phyloP scores from a whole-genome alignment of 1,140 invertebrate genomes.

The Hyposmocoma kahamanoa region DNA sequence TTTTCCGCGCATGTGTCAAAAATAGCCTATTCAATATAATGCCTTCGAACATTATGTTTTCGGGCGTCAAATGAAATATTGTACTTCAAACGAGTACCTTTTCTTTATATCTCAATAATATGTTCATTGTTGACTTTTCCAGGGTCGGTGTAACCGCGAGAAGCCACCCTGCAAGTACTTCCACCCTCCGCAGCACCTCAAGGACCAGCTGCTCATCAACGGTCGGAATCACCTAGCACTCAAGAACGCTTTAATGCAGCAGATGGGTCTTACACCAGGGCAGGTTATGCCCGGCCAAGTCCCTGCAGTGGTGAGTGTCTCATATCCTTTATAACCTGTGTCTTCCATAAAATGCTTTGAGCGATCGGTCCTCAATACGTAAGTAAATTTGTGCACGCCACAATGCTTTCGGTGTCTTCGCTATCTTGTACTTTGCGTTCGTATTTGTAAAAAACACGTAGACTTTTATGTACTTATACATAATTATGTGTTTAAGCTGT shows the following conservation, averaged over 20 bases:
- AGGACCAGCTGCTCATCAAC: constrained; percentile 99
- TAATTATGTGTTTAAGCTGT: constrained; percentile 51
- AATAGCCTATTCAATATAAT: constrained; percentile 2
- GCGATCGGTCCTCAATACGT: constrained; percentile 56
- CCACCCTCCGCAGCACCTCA: constrained; percentile 99
- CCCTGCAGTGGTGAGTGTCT: constrained; percentile 88
- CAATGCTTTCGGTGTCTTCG: constrained; percentile 63
- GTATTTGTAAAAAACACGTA: constrained; percentile 52
- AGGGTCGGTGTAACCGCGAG: constrained; percentile 99
- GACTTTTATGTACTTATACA: constrained; percentile 28
- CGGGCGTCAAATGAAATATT: background rate
- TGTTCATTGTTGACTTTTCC: constrained; percentile 56
- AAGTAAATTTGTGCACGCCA: constrained; percentile 53
- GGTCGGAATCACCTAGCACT: constrained; percentile 98
- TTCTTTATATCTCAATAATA: background rate
- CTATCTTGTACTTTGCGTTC: constrained; percentile 44
- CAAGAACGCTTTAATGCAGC: constrained; percentile 97
- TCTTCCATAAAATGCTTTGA: constrained; percentile 40
- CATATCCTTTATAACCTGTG: background rate
- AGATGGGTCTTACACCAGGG: constrained; percentile 92
- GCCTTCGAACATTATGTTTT: background rate
- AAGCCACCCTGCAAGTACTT: constrained; percentile 99
- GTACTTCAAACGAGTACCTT: background rate
- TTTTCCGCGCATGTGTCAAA: constrained; percentile 12
- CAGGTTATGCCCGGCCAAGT: constrained; percentile 93